Evolutionary conservation across 2,888 invertebrate genomes (phyloP), one percentile per base, ranked within the genome.

Genomic region (Nephrotoma flavescens): DNA sequence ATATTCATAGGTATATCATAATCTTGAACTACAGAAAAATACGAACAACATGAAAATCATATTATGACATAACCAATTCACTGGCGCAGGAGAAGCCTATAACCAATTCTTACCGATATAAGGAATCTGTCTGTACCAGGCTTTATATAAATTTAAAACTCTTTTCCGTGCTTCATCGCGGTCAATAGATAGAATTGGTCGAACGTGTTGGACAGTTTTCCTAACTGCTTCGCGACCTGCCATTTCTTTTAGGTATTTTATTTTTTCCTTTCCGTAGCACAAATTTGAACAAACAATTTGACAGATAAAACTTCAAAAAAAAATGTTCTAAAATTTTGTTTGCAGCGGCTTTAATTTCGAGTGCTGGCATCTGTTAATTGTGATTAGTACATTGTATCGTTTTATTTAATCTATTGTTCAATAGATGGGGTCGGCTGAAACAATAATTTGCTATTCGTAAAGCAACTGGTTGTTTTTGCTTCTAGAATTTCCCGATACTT

Each of bases 41-140:
- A 57, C n/a, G n/a, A 84, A 42, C 41, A 45, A 12, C 83, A 42
- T 19, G 84, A 7, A 85, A 41, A 57, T 45, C 9, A 41, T 86
- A 31, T 88, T 89, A 87, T 87, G 87, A 87, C 87, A 87, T 87
- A 87, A 86, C 87, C 86, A 44, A 11, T 11, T 41, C 15, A 87
- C 42, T 19, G n/a, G 19, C n/a, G 45, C 42, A 12, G 52, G n/a
- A 45, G 19, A 86, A 86, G 31, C 41, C 84, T 87, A 11, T 42
- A 7, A 84, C n/a, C 41, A 42, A 15, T 12, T 41, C 71, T 86
- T 93, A 97, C 98, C 95, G 90, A 98, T 93, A 91, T 95, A 95
- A 6, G 98, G 98, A 88, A 98, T 93, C 92, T 98, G 97, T 88
- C 98, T 95, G 92, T 96, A 97, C 98, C 98, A 99, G 87, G 97